Evolutionary conservation across 2,113 vertebrate species (phyloP).

Genomic region (Phoxinus phoxinus): DNA sequence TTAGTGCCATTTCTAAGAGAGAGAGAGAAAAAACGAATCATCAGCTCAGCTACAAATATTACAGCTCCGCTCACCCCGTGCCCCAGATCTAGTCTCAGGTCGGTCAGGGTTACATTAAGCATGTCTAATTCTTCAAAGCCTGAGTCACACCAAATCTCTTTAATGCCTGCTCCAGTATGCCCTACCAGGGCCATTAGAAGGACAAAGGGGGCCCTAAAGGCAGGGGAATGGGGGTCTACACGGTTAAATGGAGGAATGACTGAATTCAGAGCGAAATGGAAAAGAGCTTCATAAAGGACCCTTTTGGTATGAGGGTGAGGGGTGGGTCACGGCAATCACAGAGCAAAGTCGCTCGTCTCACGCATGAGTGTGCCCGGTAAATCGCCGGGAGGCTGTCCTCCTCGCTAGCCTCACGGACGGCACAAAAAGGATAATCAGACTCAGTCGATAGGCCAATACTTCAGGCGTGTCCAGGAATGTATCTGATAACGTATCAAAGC

Average conservation of each 20-base stretch:
- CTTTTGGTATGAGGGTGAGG: conserved; percentile 52
- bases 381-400: conserved; percentile 55
- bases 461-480: conserved; percentile 60
- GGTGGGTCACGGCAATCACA: conserved; percentile 56
- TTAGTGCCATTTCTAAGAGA: conserved; percentile 13
- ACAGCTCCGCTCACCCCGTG: conserved; percentile 63
- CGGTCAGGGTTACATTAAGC: conserved; percentile 73
- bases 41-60: conserved; percentile 51
- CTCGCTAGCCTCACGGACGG: conserved; percentile 49
- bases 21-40: background rate
- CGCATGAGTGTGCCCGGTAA: conserved; percentile 59
- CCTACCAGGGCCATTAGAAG: conserved; percentile 29
- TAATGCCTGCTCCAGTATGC: conserved; percentile 61
- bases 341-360: conserved; percentile 62
- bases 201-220: conserved; percentile 70
- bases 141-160: conserved; percentile 76
- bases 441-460: conserved; percentile 50
- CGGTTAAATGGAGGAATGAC: conserved; percentile 49
- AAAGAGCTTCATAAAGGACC: conserved; percentile 53
- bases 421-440: conserved; percentile 38
- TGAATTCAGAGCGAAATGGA: conserved; percentile 56
- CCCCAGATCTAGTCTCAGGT: conserved; percentile 46
- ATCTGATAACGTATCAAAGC: conserved; percentile 59
- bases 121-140: conserved; percentile 83
- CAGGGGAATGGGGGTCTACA: conserved; percentile 57